A percentile compares a stretch with the other conserved stretches of the same genome.
These are phyloP conservation scores for Rhopalosiphum padi DNA, from an alignment of 1,140 invertebrate genomes.

Conservation along the genomic window DNA sequence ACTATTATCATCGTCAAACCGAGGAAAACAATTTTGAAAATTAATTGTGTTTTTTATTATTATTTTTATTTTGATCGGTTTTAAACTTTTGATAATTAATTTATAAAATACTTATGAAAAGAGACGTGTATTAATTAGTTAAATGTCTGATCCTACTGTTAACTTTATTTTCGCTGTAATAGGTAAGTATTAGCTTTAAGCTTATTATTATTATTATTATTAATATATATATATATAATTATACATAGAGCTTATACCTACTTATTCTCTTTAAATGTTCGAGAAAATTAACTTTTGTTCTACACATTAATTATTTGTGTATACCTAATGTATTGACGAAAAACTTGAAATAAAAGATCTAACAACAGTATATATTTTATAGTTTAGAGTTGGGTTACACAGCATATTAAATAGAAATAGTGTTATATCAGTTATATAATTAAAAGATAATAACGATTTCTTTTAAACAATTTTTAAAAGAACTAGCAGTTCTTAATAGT, in stretches of 20 bases:
- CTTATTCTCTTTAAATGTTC: background rate
- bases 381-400: background rate
- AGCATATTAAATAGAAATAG: background rate
- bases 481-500: background rate
- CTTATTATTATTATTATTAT: background rate
- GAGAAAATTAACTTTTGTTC: background rate
- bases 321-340: background rate
- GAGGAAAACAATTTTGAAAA: background rate
- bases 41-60: background rate
- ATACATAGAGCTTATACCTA: background rate
- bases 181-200: background rate
- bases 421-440: background rate
- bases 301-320: background rate
- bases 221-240: background rate
- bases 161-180: background rate
- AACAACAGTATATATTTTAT: background rate
- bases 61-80: background rate
- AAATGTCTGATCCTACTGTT: background rate
- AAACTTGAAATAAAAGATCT: background rate
- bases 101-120: background rate
- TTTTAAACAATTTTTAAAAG: background rate
- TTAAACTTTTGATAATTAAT: background rate
- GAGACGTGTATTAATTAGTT: background rate
- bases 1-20: background rate
- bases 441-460: background rate